Percentiles rank a stretch among this genome's conserved stretches.
Conservation (phyloP, 2,113 vertebrate genomes). For the Sapajus apella region DNA sequence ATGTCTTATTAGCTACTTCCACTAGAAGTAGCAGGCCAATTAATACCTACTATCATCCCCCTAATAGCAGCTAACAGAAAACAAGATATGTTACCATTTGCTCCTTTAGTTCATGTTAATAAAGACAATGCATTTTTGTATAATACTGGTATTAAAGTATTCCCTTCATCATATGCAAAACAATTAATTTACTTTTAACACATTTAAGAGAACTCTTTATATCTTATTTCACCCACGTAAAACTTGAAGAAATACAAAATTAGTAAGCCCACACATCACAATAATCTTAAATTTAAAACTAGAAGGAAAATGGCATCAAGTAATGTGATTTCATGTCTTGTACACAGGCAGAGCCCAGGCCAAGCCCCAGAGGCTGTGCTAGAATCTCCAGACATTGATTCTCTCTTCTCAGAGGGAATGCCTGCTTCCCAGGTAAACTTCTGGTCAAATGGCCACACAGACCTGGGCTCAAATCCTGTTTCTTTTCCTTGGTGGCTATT, state of each 20-base stretch:
- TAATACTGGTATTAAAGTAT: not conserved
- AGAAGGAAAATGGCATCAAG: not conserved
- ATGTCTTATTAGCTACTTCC: not conserved
- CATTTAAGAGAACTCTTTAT: not conserved
- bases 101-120: not conserved
- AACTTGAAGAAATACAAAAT: not conserved
- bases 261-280: not conserved
- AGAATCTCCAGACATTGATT: not conserved
- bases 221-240: not conserved
- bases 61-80: not conserved
- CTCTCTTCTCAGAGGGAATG: not conserved
- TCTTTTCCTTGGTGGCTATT: not conserved
- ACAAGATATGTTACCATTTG: not conserved
- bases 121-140: not conserved
- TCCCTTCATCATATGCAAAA: not conserved
- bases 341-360: not conserved
- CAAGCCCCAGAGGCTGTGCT: fast-evolving
- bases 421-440: not conserved
- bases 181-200: not conserved
- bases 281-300: not conserved
- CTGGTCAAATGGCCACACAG: fast-evolving
- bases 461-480: not conserved
- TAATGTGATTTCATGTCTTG: not conserved
- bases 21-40: not conserved
- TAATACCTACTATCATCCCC: not conserved